Evolutionary conservation across 2,888 invertebrate species (phyloP), one percentile per base, ranked within the genome.

Genomic region (Torymus auratus): DNA sequence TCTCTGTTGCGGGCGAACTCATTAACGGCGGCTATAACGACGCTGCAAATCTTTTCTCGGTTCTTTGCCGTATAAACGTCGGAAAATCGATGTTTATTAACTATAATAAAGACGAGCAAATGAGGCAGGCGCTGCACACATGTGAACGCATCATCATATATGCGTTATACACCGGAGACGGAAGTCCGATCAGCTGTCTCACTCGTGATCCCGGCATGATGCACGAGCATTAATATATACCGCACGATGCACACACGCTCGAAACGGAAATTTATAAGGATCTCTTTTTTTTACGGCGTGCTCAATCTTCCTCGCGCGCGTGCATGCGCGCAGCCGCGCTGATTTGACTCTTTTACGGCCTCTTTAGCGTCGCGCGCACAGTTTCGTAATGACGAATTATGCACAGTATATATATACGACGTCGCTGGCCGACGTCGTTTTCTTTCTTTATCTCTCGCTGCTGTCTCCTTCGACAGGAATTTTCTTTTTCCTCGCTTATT

Each of bases 271-370:
- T 41, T 41, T 41, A 41, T 41, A 41, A 41, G 41, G 41, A 41
- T 41, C 41, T 41, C 7, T 41, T 41, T 41, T 41, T 41, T 28
- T 28, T 41, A 41, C 41, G 41, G 41, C 41, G 7, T 41, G 7
- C 41, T 41, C 41, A 41, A 64, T 70, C 77, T 64, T 70, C 55
- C 70, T 20, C 50, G 55, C 12, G 13, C 28, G 41, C 41, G 41
- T 41, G 41, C n/a, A n/a, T n/a, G n/a, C n/a, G n/a, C 41, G 7
- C 41, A 41, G 41, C 41, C 7, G 7, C 62, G 70, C 65, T 58
- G 70, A 78, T 78, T 78, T 61, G 53, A 55, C 56, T 76, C 50
- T 64, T 78, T 67, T 67, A 52, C 67, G 52, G 52, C 58, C 74
- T 75, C 67, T 60, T 75, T 78, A 41, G 7, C 41, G 41, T 41